Base-by-base conservation (phyloP, 2,113 vertebrate genomes). In the Astur gentilis region DNA sequence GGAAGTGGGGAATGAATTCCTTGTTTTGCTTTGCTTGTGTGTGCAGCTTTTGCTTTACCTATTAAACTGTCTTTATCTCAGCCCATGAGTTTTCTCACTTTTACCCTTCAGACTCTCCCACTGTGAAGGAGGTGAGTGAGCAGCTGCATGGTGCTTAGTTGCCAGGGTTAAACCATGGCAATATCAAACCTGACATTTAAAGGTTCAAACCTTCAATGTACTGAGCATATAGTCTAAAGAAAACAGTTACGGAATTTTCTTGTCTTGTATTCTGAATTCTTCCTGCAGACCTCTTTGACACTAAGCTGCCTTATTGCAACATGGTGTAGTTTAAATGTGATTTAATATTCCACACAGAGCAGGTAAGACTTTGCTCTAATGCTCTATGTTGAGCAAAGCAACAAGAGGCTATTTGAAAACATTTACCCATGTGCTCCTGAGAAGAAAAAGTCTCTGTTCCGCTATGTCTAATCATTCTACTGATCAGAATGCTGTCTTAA, bases 401-500 rank as follows among this genome's bases (percentile, higher is more conserved):
- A 85, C 57, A 96, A 83, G 91, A 95, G 89, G 78, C 86, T 93
- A 71, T 90, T 97, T 93, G 84, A 96, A 97, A 97, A 94, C 81
- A 94, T 95, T 96, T 93, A 96, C 73, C 80, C 93, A 84, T 64
- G 95, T 97, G 95, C 93, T 95, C 75, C 84, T 87, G 77, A 95
- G 96, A 62, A 83, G 84, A 83, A 97, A 84, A 87, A 88, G 25
- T 66, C 93, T 95, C 69, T 79, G 25, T 76, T 89, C 85, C 84
- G 96, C 81, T 90, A 67, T 91, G 89, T 70, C 96, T 97, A 97
- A 98, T 98, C 94, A 79, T 95, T 91, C 79, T 93, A 84, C 97
- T 97, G 67, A 97, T 97, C 97, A 97, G 95, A 97, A 96, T 73
- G 62, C 57, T 96, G 3, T 40, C 88, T 97, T 95, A 95, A 73